These are phyloP conservation scores for Hymenochirus boettgeri DNA, from an alignment of 2,113 vertebrate species.

Conservation along the genomic window DNA sequence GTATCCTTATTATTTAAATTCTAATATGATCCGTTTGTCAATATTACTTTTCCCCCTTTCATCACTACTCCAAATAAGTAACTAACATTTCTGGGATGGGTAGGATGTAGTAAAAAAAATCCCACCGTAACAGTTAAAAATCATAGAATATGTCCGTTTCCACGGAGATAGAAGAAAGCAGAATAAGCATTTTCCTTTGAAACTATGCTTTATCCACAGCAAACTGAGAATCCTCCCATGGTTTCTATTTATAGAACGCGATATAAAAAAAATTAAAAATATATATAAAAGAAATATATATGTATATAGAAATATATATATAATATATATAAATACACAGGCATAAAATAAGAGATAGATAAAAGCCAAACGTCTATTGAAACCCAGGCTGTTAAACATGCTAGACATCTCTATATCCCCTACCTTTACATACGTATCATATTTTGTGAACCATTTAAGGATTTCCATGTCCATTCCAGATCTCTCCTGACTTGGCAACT, in stretches of 20 bases:
- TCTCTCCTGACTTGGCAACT: slow-evolving; percentile 35
- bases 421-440: slow-evolving; percentile 48
- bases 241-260: slow-evolving; percentile 43
- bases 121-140: slow-evolving; percentile 28
- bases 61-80: slow-evolving; percentile 11
- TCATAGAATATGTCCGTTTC: slow-evolving; percentile 45
- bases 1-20: background rate
- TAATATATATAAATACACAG: slow-evolving; percentile 13
- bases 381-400: background rate
- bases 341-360: background rate
- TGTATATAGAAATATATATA: too few relatives aligned
- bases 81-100: background rate
- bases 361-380: background rate
- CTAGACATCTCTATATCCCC: slow-evolving; percentile 29
- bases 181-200: slow-evolving; percentile 27
- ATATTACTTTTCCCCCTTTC: background rate
- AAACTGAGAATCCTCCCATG: slow-evolving; percentile 33
- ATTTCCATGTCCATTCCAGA: slow-evolving; percentile 48
- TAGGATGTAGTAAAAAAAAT: background rate
- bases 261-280: slow-evolving; percentile 30
- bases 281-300: slow-evolving; percentile 33
- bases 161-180: slow-evolving; percentile 48
- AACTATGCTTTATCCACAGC: slow-evolving; percentile 29
- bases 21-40: too few relatives aligned
- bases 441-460: slow-evolving; percentile 50